phyloP scores from a whole-genome alignment of 2,113 vertebrate species.

The Genyomyrus donnyi region DNA sequence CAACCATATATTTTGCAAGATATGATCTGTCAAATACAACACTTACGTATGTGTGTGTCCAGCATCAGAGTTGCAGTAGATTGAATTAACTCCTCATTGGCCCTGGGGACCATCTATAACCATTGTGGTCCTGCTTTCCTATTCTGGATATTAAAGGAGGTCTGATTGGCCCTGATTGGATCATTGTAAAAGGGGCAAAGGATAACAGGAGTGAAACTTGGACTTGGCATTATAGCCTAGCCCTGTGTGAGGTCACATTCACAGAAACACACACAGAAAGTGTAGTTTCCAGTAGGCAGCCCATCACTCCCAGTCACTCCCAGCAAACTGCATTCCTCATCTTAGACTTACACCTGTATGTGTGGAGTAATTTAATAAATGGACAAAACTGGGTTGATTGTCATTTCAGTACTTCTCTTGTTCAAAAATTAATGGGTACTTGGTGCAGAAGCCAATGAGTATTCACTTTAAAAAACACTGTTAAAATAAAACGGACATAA shows the following conservation, averaged over 20 bases:
- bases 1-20: constrained; percentile 12
- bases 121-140: neutral
- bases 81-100: neutral
- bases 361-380: neutral
- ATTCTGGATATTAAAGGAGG: neutral
- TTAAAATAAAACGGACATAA: neutral
- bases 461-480: neutral
- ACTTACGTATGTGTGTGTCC: neutral
- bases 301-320: neutral
- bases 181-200: neutral
- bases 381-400: constrained; percentile 1
- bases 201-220: neutral
- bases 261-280: neutral
- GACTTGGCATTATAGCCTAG: neutral
- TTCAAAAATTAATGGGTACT: neutral
- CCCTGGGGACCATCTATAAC: neutral
- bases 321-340: neutral
- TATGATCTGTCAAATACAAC: constrained; percentile 3
- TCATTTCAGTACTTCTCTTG: constrained; percentile 5
- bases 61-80: neutral
- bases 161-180: neutral
- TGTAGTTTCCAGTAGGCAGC: neutral
- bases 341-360: neutral
- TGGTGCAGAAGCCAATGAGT: neutral
- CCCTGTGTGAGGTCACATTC: neutral